phyloP scores from a whole-genome alignment of 2,113 vertebrate genomes.

The Epinephelus moara region DNA sequence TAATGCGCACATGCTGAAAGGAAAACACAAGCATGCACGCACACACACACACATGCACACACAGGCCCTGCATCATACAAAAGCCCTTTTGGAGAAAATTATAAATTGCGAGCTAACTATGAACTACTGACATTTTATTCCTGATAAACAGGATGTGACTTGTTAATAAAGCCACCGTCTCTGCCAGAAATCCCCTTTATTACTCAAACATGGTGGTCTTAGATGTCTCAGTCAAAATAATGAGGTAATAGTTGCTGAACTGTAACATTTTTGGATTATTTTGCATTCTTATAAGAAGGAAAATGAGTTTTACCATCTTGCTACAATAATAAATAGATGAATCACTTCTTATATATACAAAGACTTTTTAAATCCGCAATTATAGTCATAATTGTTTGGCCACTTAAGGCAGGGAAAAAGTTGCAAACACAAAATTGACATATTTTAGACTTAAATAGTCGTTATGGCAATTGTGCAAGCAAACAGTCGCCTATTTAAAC shows the following conservation, averaged over 20 bases:
- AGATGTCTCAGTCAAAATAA: slow-evolving; percentile 13
- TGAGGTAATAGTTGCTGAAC: background rate
- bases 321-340: background rate
- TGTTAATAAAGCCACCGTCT: slow-evolving; percentile 25
- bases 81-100: slow-evolving; percentile 23
- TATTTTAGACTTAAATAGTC: background rate
- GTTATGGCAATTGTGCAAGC: background rate
- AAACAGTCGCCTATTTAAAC: background rate
- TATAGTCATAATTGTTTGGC: background rate
- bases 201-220: slow-evolving; percentile 16
- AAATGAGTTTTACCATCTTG: background rate
- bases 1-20: slow-evolving; percentile 49
- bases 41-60: background rate
- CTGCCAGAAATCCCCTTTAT: slow-evolving; percentile 25
- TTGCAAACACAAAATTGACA: no score
- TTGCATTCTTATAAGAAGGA: background rate
- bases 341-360: background rate
- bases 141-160: slow-evolving; percentile 53
- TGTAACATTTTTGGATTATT: background rate
- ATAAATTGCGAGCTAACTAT: slow-evolving; percentile 12
- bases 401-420: background rate
- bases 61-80: background rate
- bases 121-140: slow-evolving; percentile 41
- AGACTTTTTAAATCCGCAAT: background rate
- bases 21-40: slow-evolving; percentile 11